phyloP scores from a whole-genome alignment of 2,113 vertebrate species.

The Paralichthys olivaceus region DNA sequence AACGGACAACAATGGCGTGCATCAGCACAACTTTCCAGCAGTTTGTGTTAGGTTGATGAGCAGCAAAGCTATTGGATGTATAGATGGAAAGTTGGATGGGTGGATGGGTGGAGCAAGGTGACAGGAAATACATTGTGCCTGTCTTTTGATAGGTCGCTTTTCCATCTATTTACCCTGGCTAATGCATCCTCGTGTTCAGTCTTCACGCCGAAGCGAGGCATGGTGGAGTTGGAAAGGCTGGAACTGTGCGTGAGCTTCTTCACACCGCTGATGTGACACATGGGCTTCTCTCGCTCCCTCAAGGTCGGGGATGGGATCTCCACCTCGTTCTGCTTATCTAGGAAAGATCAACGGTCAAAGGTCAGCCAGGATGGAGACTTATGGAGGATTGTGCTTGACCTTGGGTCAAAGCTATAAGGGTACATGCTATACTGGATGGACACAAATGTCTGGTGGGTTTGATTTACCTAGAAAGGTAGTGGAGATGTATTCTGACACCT shows the following conservation, averaged over 20 bases:
- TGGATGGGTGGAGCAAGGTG: neutral
- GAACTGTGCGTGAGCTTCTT: constrained; percentile 88
- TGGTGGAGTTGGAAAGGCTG: constrained; percentile 83
- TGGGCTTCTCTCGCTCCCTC: constrained; percentile 89
- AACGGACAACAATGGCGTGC: constrained; percentile 7
- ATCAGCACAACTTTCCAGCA: neutral
- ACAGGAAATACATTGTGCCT: neutral
- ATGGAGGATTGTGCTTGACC: constrained; percentile 14
- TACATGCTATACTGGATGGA: neutral
- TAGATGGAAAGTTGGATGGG: neutral
- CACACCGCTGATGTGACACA: constrained; percentile 93
- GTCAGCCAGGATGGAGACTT: constrained; percentile 17
- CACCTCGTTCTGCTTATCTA: constrained; percentile 94
- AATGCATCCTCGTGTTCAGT: constrained; percentile 90
- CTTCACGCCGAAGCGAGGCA: constrained; percentile 91
- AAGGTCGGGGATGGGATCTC: constrained; percentile 90
- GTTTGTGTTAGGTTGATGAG: neutral
- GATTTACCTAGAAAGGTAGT: constrained; percentile 92
- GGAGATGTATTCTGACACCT: constrained; percentile 97
- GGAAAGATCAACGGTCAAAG: constrained; percentile 18
- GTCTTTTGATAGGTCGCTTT: neutral
- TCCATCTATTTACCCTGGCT: constrained; percentile 80
- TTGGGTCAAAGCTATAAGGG: neutral
- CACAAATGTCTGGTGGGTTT: neutral
- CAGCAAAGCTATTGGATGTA: too few relatives aligned